Conservation (phyloP, 2,888 invertebrate species). For the Pheosia gnoma region DNA sequence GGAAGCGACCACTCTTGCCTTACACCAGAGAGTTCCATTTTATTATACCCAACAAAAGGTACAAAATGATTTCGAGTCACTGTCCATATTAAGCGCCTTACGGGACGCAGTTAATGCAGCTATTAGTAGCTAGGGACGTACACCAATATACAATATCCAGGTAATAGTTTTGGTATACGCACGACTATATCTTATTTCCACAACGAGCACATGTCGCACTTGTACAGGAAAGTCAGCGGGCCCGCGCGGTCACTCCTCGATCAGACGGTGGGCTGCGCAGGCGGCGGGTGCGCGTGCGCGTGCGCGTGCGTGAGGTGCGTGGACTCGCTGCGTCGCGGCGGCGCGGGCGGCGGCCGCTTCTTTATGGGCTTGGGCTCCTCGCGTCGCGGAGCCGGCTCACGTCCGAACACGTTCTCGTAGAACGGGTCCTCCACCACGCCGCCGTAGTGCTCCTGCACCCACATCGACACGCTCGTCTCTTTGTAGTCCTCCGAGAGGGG, state of each 20-base stretch:
- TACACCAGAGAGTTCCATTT: conserved; percentile 32
- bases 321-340: conserved; percentile 94
- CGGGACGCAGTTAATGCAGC: conserved; percentile 12
- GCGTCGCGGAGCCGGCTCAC: conserved; percentile 56
- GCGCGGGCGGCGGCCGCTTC: conserved; percentile 93
- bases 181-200: conserved; percentile 4
- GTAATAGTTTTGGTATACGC: conserved; percentile 13
- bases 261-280: conserved; percentile 63
- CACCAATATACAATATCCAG: conserved; percentile 13
- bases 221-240: conserved; percentile 16
- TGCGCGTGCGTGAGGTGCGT: conserved; percentile 60
- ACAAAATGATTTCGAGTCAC: conserved; percentile 8
- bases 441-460: conserved; percentile 95
- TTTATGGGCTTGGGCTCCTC: conserved; percentile 78
- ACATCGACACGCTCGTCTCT: conserved; percentile 93
- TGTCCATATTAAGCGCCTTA: conserved; percentile 11
- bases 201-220: conserved; percentile 19
- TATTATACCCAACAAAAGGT: conserved; percentile 6
- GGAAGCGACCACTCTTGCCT: conserved; percentile 16
- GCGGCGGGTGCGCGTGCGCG: conserved; percentile 40
- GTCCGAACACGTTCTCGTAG: conserved; percentile 88
- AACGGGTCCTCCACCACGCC: conserved; percentile 82
- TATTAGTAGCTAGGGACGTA: conserved; percentile 6
- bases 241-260: conserved; percentile 26
- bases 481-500: conserved; percentile 89